Evolutionary conservation across 2,113 vertebrate species (phyloP).

Genomic region (Vimba vimba): DNA sequence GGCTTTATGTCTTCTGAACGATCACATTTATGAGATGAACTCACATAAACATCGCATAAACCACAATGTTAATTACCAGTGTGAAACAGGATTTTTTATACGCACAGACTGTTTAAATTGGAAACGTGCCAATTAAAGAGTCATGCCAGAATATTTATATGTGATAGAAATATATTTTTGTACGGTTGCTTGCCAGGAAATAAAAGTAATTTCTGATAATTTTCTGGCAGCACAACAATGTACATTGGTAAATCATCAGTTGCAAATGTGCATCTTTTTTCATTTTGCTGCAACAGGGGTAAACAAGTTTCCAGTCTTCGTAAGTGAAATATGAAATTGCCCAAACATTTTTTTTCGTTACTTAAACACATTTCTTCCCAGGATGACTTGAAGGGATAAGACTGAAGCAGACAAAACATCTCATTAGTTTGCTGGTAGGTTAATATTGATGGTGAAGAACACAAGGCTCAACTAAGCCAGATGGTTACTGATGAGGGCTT

Average conservation of each 20-base stretch:
- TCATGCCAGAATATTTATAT: not conserved
- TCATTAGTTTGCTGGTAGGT: not conserved
- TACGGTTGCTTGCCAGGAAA: not conserved
- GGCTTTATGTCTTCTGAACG: not conserved
- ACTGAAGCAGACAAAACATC: not conserved
- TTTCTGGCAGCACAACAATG: not conserved
- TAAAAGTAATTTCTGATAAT: not conserved
- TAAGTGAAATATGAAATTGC: not conserved
- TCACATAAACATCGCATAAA: not conserved
- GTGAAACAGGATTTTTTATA: not conserved
- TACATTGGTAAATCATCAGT: not conserved
- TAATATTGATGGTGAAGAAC: not conserved
- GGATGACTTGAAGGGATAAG: not conserved
- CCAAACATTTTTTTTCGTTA: not conserved
- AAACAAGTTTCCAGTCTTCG: not conserved
- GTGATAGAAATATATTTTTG: not conserved
- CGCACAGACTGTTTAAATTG: not conserved
- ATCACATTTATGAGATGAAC: not conserved
- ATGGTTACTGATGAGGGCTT: slow-evolving; percentile 9
- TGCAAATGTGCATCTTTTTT: not conserved
- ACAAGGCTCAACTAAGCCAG: slow-evolving; percentile 2
- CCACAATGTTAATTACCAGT: not conserved
- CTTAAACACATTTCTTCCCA: not conserved
- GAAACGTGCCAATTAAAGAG: not conserved
- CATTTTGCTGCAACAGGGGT: not conserved